A percentile compares a stretch with the other conserved stretches of the same genome.
phyloP scores from a whole-genome alignment of 2,888 invertebrate genomes.

The Bombyx huttoni region DNA sequence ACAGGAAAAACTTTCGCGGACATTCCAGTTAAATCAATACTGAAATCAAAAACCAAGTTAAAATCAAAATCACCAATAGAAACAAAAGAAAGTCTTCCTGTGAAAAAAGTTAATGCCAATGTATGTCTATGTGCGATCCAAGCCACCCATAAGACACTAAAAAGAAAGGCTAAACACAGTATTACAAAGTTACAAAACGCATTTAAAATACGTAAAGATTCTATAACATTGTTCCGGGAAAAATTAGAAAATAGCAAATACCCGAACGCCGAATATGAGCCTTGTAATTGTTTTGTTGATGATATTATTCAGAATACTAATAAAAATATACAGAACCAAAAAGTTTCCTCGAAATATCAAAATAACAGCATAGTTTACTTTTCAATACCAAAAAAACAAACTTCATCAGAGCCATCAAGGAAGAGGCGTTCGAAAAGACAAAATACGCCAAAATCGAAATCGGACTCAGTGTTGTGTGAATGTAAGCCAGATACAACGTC shows the following conservation, averaged over 20 bases:
- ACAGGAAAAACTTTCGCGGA: neutral
- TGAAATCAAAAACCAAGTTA: neutral
- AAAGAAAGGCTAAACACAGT: slow-evolving; percentile 10
- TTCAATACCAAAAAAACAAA: slow-evolving; percentile 2
- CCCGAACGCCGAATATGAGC: slow-evolving; percentile 13
- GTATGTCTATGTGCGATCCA: slow-evolving; percentile 6
- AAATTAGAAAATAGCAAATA: slow-evolving; percentile 18
- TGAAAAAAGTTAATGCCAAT: neutral
- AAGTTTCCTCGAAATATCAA: slow-evolving; percentile 5
- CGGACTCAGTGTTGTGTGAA: neutral
- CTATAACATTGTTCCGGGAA: slow-evolving; percentile 23
- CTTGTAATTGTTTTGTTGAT: slow-evolving; percentile 10
- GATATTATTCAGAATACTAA: slow-evolving; percentile 3
- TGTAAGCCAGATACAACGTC: neutral
- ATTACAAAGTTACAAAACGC: slow-evolving; percentile 9
- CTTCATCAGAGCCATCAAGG: neutral
- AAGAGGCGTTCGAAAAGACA: neutral
- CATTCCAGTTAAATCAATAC: neutral
- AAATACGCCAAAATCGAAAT: slow-evolving; percentile 2
- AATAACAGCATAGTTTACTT: slow-evolving; percentile 3
- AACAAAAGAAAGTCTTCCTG: neutral
- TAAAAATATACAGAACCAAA: neutral
- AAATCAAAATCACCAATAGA: neutral
- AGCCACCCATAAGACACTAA: slow-evolving; percentile 10
- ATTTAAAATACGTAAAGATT: slow-evolving; percentile 29